These are phyloP conservation scores for Apamea anceps DNA, from an alignment of 2,888 invertebrate genomes.

Conservation along the genomic window DNA sequence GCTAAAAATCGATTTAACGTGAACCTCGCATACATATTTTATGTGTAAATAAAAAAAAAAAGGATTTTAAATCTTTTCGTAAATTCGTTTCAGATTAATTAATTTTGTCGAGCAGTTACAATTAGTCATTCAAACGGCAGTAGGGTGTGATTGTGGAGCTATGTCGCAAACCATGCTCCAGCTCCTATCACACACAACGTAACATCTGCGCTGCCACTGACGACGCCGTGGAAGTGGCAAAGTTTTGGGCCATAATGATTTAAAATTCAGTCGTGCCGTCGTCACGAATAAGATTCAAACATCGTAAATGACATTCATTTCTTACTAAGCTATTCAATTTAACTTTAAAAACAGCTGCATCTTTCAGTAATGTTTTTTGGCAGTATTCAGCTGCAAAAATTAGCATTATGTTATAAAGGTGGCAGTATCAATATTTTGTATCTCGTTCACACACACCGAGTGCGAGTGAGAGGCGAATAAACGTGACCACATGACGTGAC, in stretches of 20 bases:
- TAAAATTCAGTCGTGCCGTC: too few species aligned
- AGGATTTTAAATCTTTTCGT: neutral
- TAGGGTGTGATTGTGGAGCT: too few species aligned
- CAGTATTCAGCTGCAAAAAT: slow-evolving; percentile 19
- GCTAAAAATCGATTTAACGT: slow-evolving; percentile 1
- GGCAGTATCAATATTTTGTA: neutral
- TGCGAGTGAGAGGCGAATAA: neutral
- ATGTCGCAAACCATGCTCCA: too few species aligned
- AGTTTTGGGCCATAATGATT: too few species aligned
- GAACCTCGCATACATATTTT: neutral
- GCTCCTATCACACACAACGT: too few species aligned
- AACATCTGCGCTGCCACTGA: too few species aligned
- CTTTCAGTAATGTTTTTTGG: neutral
- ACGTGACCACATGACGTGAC: neutral
- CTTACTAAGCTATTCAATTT: neutral
- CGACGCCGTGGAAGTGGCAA: too few species aligned
- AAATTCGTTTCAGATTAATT: neutral
- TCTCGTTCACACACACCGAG: slow-evolving; percentile 1
- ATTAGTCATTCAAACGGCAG: neutral
- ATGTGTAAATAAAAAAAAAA: neutral
- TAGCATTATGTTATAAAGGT: neutral
- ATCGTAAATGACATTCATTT: too few species aligned
- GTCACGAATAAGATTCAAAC: too few species aligned
- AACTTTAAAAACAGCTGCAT: slow-evolving; percentile 25
- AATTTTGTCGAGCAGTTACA: neutral